Base-by-base conservation (phyloP, 2,797 vertebrate genomes). In the Etheostoma perlongum region DNA sequence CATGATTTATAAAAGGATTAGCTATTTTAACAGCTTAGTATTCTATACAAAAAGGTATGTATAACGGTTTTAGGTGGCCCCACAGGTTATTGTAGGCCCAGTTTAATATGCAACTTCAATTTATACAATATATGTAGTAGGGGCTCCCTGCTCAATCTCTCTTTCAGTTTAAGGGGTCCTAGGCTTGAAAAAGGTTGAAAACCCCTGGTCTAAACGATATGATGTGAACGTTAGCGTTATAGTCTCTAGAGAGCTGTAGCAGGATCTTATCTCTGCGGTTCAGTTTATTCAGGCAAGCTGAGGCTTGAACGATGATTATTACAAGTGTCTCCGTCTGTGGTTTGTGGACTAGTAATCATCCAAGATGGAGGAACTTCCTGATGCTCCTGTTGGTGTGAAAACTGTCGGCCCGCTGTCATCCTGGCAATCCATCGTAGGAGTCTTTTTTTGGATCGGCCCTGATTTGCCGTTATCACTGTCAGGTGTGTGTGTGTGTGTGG, bases 331-430 rank as follows among this genome's bases (percentile, higher is more conserved):
- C 78, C 27, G 33, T 79, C 78, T 81, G 83, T 73, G 74, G 47
- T 67, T 69, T 40, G 63, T 52, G 60, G 64, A 46, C 76, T 77
- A 57, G 54, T 85, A 7, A n/a, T 66, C 61, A 19, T 88, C 82
- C 88, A 87, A 88, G 67, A 85, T 84, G 85, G 81, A 83, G 81
- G 84, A 85, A 79, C 79, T 74, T 89, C 81, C 83, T 60, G 47
- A 21, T 54, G 67, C 49, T 75, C 72, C 76, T 30, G 87, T 78
- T 54, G 67, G 76, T 85, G 76, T 52, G 73, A 88, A 88, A 76
- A 55, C 63, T 66, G 69, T 78, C 60, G 42, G 65, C 78, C 81
- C 67, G 68, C 82, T 85, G 87, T 86, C 82, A 7, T 75, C 69
- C 73, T 83, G 79, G 82, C 72, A 30, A 58, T 53, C 61, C 61